A percentile compares a stretch with the other conserved stretches of the same genome.
Conservation (phyloP, 2,797 vertebrate species). For the Octomys mimax region DNA sequence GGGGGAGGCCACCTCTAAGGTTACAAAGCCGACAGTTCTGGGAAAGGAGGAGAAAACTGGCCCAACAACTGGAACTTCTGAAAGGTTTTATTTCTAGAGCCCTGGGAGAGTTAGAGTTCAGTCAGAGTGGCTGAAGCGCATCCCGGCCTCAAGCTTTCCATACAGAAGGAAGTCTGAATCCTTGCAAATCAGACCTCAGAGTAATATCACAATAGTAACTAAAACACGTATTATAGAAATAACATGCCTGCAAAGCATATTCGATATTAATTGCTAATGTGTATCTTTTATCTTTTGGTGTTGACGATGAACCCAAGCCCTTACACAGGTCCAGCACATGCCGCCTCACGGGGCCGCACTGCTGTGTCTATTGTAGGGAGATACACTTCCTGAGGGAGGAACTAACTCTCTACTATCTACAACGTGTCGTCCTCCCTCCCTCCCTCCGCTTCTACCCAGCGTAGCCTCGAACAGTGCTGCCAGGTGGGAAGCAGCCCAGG, state of each 20-base stretch:
- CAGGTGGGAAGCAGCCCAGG: background rate
- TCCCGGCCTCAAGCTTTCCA: background rate
- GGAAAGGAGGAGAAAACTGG: conserved; percentile 14
- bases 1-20: background rate
- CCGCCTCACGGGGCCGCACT: background rate
- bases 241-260: background rate
- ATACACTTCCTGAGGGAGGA: background rate
- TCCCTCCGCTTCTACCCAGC: no score
- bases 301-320: background rate
- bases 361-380: background rate
- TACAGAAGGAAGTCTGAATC: conserved; percentile 10
- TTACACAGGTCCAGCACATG: background rate
- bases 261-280: background rate
- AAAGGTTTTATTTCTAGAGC: conserved; percentile 46
- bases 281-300: background rate
- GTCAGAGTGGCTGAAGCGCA: background rate
- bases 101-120: background rate
- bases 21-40: background rate
- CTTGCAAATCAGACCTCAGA: conserved; percentile 29
- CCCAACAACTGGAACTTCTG: background rate
- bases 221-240: conserved; percentile 4
- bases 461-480: background rate
- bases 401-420: background rate
- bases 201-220: background rate
- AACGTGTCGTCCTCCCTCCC: rapidly evolving